phyloP scores from a whole-genome alignment of 1,140 invertebrate genomes.

The Hermetia illucens region DNA sequence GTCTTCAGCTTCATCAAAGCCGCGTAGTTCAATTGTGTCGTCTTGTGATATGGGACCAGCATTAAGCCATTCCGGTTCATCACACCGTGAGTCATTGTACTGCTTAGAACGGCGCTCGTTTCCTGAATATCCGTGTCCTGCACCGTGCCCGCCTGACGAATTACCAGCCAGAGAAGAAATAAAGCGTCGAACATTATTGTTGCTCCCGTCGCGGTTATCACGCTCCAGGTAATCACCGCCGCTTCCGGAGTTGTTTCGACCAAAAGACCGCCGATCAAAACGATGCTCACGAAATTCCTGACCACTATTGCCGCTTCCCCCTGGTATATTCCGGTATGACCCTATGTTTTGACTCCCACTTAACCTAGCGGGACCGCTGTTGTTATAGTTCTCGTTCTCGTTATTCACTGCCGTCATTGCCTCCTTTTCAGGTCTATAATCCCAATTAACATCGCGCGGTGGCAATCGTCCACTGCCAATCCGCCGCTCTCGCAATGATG shows the following conservation, averaged over 20 bases:
- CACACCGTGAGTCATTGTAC: slow-evolving; percentile 33
- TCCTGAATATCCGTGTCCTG: neutral
- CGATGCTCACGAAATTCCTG: neutral
- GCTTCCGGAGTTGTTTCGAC: neutral
- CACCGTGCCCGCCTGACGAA: neutral
- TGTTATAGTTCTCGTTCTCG: neutral
- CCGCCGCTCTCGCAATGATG: slow-evolving; percentile 34
- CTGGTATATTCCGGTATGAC: too few relatives aligned
- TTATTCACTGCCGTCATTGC: too few relatives aligned
- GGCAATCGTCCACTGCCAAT: slow-evolving; percentile 63
- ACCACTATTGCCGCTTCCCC: neutral
- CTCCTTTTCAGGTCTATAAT: slow-evolving; percentile 33
- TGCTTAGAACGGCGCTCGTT: neutral
- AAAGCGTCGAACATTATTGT: neutral
- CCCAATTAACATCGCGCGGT: slow-evolving; percentile 43
- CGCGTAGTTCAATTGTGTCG: slow-evolving; percentile 84
- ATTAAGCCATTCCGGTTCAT: slow-evolving; percentile 65
- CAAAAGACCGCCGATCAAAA: neutral
- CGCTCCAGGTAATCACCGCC: neutral
- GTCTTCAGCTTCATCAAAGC: slow-evolving; percentile 59
- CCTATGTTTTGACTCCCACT: too few relatives aligned
- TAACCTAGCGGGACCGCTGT: neutral
- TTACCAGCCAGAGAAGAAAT: slow-evolving; percentile 1
- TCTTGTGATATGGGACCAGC: slow-evolving; percentile 77
- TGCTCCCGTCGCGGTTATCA: neutral